These are phyloP conservation scores for Xestoiulus laeticollis DNA, from an alignment of 2,888 invertebrate genomes.

Conservation along the genomic window DNA sequence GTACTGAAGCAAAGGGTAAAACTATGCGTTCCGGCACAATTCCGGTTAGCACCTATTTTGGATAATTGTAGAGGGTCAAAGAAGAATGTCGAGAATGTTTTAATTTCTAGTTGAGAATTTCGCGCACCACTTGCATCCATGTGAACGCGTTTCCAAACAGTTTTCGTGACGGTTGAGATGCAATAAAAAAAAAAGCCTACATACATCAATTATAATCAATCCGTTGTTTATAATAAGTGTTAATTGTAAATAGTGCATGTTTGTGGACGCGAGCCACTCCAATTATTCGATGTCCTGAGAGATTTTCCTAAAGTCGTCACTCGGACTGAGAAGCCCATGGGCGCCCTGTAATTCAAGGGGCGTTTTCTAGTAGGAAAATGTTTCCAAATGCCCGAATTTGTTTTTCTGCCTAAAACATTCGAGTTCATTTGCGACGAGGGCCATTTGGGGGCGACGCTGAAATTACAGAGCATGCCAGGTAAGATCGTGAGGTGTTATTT, in stretches of 20 bases:
- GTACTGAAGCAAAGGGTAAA: too few species aligned
- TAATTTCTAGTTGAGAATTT: background rate
- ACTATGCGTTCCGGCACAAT: too few species aligned
- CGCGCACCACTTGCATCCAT: background rate
- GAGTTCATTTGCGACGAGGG: background rate
- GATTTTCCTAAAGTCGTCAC: background rate
- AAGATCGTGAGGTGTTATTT: conserved; percentile 41
- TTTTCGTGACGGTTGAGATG: background rate
- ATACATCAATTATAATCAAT: background rate
- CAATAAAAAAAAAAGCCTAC: background rate
- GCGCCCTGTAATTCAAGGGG: background rate
- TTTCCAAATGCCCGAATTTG: background rate
- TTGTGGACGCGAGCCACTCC: background rate
- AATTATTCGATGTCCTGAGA: background rate
- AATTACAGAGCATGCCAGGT: conserved; percentile 9
- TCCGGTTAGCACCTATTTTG: background rate
- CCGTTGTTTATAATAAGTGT: background rate
- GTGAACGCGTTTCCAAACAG: background rate
- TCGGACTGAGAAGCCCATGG: background rate
- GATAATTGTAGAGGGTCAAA: background rate
- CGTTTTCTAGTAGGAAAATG: background rate
- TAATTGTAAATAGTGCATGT: background rate
- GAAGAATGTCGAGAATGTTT: background rate
- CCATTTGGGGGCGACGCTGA: background rate
- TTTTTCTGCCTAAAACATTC: background rate